Conservation (phyloP, 2,797 vertebrate genomes). For the Paramormyrops hopkinsi region DNA sequence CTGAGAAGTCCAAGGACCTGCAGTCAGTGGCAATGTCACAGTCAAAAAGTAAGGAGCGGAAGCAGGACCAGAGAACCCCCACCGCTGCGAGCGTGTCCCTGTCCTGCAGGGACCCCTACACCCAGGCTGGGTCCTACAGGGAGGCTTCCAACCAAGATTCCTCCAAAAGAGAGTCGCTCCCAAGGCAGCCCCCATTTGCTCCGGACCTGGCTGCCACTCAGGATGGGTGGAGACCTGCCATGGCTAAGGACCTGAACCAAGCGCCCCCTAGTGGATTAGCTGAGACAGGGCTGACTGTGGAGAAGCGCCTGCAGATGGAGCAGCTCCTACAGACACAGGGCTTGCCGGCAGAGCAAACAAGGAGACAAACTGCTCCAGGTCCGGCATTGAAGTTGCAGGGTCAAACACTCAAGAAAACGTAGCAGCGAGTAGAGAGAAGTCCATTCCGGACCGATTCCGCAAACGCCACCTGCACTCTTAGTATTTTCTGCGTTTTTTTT, state of each 20-base stretch:
- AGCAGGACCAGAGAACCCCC: constrained; percentile 24
- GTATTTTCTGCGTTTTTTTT: background rate
- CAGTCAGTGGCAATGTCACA: constrained; percentile 31
- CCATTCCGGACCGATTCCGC: constrained; percentile 36
- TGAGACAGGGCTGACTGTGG: constrained; percentile 37
- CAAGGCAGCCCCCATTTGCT: constrained; percentile 40
- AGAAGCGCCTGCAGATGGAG: constrained; percentile 31
- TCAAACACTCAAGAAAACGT: constrained; percentile 74
- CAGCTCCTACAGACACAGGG: constrained; percentile 36
- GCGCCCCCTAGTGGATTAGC: constrained; percentile 32
- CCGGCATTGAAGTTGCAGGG: constrained; percentile 47
- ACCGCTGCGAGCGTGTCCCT: background rate
- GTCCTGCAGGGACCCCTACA: constrained; percentile 3
- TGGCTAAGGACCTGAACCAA: constrained; percentile 45
- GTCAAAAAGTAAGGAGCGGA: constrained; percentile 46
- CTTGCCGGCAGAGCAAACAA: constrained; percentile 48
- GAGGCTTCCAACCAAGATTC: constrained; percentile 30
- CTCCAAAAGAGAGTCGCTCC: constrained; percentile 29
- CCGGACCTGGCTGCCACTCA: constrained; percentile 39
- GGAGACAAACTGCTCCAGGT: constrained; percentile 49
- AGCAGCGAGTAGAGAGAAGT: constrained; percentile 57
- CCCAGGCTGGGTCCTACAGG: constrained; percentile 34
- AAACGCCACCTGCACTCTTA: constrained; percentile 21
- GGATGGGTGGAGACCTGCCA: constrained; percentile 44
- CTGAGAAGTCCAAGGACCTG: constrained; percentile 49